A percentile compares a stretch with the other conserved stretches of the same genome.
Evolutionary conservation across 35 echinoderm and acorn worm species (phyloP).

Genomic region (Nesometra sesokonis): DNA sequence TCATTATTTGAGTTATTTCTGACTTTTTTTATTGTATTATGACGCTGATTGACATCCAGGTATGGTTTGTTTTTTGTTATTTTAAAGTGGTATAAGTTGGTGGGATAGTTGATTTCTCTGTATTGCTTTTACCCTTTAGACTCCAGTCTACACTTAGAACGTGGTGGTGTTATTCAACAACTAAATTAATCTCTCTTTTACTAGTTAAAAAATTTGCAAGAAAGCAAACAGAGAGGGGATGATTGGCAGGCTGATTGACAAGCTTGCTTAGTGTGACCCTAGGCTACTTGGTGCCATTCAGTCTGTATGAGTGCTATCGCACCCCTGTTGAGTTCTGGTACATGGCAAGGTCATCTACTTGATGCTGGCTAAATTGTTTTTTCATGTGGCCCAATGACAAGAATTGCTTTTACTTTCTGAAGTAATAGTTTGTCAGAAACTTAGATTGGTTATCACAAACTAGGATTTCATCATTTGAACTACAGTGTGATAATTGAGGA

Average conservation of each 20-base stretch:
- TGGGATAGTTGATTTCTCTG: neutral
- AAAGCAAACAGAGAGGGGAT: neutral
- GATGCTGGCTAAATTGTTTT: neutral
- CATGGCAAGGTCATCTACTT: neutral
- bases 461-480: neutral
- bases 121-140: neutral
- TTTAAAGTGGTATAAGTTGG: neutral
- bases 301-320: neutral
- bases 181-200: neutral
- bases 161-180: neutral
- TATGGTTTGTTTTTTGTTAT: neutral
- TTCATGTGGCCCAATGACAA: neutral
- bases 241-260: neutral
- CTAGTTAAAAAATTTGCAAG: neutral
- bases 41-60: neutral
- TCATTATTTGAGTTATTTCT: no score
- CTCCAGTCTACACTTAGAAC: neutral
- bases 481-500: no score
- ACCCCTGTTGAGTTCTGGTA: neutral
- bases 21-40: neutral
- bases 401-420: neutral
- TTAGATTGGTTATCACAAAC: neutral
- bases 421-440: neutral
- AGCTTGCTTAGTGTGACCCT: neutral
- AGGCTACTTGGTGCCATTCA: neutral